Base-by-base conservation (phyloP, 37 sponge, comb jelly and placozoan genomes). In the Beroe forskalii region DNA sequence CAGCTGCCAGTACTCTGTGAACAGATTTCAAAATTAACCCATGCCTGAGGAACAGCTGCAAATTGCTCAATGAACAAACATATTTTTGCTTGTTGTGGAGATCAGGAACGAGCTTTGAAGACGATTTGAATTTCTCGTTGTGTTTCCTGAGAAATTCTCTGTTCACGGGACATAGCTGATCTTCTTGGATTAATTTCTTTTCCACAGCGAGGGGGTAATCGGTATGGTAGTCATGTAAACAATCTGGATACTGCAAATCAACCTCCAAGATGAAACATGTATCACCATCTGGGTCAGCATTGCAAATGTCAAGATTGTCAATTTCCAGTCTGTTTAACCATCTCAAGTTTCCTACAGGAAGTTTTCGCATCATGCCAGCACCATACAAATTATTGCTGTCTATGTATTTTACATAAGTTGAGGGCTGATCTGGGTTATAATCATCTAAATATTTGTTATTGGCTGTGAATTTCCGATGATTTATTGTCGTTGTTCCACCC, bases 201-300 rank as follows among this genome's bases (percentile, higher is more conserved):
- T 72, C 76, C 20, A 72, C 76, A 17, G 76, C 76, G 6, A 72
- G 40, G 76, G 76, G 76, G 23, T 38, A 72, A 22, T 72, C 76
- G 9, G 38, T 72, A 38, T 72, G 76, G 76, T 72, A 28, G 40
- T 72, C 40, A 37, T 72, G 76, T 8, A 72, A 38, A 72, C 3
- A 8, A 6, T 4, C 38, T 32, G 76, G 76, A 72, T 72, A 72
- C 38, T 72, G 22, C 14, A 72, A 12, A 72, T 72, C 76, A 23
- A 72, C 76, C 30, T 72, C 76, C 76, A 72, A 72, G 6, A 72
- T 33, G 40, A 27, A 72, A 38, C 76, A 72, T 14, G 38, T 72
- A 22, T 72, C 40, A 38, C 76, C 40, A 38, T 72, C 76, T 12
- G 76, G 40, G 22, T 37, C 40, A 6, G 23, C 3, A 14, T 32